Evolutionary conservation across 2,113 vertebrate species (phyloP), one percentile per base, ranked within the genome.

Genomic region (Xiphophorus maculatus): DNA sequence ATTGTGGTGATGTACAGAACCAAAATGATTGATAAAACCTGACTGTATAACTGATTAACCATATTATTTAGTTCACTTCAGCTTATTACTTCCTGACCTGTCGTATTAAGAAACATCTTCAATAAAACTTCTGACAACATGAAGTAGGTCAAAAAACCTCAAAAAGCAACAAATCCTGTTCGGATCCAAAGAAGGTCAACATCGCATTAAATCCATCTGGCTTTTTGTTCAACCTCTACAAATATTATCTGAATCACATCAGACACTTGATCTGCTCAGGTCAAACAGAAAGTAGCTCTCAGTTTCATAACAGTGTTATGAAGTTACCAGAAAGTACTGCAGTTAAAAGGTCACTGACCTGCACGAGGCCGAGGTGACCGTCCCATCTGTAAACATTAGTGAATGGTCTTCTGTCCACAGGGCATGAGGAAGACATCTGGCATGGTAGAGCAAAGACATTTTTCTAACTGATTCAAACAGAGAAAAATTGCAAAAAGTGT

Each of bases 321-420:
- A 29, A 63, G n/a, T 5, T 42, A 42, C 14, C 40, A 15, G 37
- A 40, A 12, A 40, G 37, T 12, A 3, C 37, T 40, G 15, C 35
- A 25, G 22, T 37, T 37, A 37, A 37, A 12, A 11, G 35, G 10
- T 11, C 11, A 74, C 88, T 48, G 42, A 95, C 95, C 93, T 93
- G 89, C n/a, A 93, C 89, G 61, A 85, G 92, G 70, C 88, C 82
- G 32, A 87, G 75, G 44, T 92, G 76, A 1, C 92, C 81, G 79
- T 94, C 93, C 90, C 95, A 94, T 91, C 93, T 95, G 92, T 93
- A 96, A 58, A 99, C 92, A 54, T 93, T 93, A 72, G 92, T 94
- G 92, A 99, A 98, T 10, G 96, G 95, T 92, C 95, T 96, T 88
- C 97, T 95, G 90, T 99, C 98, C 84, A 99, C 93, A 5, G 97